Conservation (phyloP, 2,888 invertebrate species). For the Empis stercorea region DNA sequence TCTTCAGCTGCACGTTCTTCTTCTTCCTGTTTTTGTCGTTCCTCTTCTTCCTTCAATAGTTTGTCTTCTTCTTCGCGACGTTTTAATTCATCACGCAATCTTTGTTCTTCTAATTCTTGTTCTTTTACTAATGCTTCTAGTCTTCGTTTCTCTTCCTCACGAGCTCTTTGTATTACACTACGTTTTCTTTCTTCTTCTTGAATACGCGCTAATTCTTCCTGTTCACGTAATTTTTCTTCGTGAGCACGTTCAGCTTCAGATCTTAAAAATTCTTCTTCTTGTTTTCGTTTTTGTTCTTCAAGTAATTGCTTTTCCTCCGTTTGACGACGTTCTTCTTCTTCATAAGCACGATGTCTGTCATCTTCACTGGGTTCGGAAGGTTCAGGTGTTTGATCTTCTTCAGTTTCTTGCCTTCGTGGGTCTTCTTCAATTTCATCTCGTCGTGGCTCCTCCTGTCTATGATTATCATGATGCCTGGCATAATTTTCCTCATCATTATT, state of each 20-base stretch:
- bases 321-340: background rate
- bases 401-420: background rate
- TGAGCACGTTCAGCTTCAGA: constrained; percentile 16
- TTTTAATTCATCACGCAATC: constrained; percentile 22
- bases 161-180: constrained; percentile 21
- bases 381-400: background rate
- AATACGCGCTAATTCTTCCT: constrained; percentile 24
- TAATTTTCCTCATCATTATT: background rate
- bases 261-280: constrained; percentile 28
- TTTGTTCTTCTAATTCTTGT: constrained; percentile 25
- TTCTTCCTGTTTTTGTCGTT: constrained; percentile 18
- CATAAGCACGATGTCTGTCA: background rate
- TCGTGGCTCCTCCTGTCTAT: constrained; percentile 13
- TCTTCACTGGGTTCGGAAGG: no score
- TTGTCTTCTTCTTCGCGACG: constrained; percentile 21
- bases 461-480: no score
- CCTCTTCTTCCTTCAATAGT: constrained; percentile 19
- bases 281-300: constrained; percentile 23
- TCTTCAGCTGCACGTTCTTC: constrained; percentile 5
- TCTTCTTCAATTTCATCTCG: constrained; percentile 18
- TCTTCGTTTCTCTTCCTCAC: constrained; percentile 25
- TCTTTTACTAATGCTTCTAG: constrained; percentile 21
- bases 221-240: constrained; percentile 13
- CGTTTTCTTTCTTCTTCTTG: constrained; percentile 25
- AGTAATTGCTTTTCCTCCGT: constrained; percentile 11